A percentile compares a stretch with the other conserved stretches of the same genome.
Evolutionary conservation across 2,797 vertebrate species (phyloP).

Genomic region (Intellagama lesueurii): DNA sequence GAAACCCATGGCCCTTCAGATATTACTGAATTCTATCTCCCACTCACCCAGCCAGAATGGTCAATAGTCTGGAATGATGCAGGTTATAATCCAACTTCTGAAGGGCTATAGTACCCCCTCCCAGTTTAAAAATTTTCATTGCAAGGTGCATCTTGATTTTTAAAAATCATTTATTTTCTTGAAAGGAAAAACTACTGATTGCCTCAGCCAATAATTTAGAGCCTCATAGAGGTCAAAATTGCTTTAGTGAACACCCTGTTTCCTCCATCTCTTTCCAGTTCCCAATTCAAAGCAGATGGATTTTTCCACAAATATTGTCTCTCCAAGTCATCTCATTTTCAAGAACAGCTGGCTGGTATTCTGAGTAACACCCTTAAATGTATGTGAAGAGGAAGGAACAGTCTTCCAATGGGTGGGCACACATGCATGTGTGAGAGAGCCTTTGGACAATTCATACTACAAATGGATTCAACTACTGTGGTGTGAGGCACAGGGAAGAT

Average conservation of each 20-base stretch:
- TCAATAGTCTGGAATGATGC: background rate
- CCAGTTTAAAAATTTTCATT: background rate
- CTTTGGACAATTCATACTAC: too few relatives aligned
- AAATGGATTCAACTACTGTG: background rate
- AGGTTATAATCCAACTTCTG: background rate
- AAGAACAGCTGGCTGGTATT: constrained; percentile 45
- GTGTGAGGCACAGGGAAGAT: background rate
- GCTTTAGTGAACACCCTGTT: constrained; percentile 40
- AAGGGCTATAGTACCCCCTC: background rate
- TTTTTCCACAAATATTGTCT: constrained; percentile 57
- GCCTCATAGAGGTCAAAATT: background rate
- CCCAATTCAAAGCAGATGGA: constrained; percentile 68
- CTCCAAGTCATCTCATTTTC: background rate
- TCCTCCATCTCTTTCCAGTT: constrained; percentile 62
- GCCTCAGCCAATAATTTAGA: background rate
- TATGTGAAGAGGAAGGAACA: constrained; percentile 12
- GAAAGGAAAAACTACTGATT: background rate
- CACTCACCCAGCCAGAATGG: background rate
- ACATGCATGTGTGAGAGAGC: background rate
- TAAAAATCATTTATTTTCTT: background rate
- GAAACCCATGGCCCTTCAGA: background rate
- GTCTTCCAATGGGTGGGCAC: too few relatives aligned
- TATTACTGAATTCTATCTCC: background rate
- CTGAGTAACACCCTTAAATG: constrained; percentile 26
- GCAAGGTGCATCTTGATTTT: background rate